Conservation (phyloP, 2,113 vertebrate genomes). For the Melospiza georgiana region DNA sequence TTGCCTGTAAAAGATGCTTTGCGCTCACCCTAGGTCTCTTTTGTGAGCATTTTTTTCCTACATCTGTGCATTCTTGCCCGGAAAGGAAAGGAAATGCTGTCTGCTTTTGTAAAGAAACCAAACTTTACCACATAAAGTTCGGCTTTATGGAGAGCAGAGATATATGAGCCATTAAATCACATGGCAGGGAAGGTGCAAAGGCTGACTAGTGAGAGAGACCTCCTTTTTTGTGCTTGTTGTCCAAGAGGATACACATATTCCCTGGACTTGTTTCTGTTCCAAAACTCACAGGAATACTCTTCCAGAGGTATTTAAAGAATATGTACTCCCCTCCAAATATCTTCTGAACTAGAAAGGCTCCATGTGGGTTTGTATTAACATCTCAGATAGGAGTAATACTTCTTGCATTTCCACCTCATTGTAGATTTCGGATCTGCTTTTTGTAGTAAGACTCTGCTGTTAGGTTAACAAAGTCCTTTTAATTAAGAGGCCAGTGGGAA, state of each 20-base stretch:
- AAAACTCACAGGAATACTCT: not conserved
- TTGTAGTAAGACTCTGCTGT: not conserved
- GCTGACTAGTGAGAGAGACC: not conserved
- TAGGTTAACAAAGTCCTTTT: not conserved
- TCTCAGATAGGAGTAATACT: not conserved
- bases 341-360: not conserved
- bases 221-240: not conserved
- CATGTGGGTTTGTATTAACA: not conserved
- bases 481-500: not conserved
- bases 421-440: not conserved
- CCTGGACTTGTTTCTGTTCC: not conserved
- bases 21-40: not conserved
- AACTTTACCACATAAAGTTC: not conserved
- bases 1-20: not conserved
- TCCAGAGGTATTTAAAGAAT: not conserved
- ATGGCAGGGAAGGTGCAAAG: not conserved
- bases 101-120: not conserved
- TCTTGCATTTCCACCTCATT: not conserved
- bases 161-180: not conserved
- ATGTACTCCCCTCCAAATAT: fast-evolving
- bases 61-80: not conserved
- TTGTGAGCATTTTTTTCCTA: not conserved
- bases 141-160: not conserved
- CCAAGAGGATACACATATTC: not conserved
- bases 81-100: not conserved